Evolutionary conservation across 2,113 vertebrate genomes (phyloP).

Genomic region (Serilophus lunatus): DNA sequence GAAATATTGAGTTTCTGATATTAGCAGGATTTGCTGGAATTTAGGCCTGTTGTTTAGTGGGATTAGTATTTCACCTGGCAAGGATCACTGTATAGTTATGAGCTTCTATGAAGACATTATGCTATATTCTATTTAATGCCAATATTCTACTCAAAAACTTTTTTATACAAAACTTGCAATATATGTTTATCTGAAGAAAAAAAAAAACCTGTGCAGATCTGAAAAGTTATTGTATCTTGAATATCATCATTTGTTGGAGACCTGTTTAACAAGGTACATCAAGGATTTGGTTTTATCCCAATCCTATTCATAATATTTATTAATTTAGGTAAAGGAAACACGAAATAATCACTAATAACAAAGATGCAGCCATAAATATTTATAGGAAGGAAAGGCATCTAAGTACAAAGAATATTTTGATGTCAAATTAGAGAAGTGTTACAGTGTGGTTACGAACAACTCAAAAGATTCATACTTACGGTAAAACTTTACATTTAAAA

Average conservation of each 20-base stretch:
- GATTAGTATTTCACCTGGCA: not conserved
- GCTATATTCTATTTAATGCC: not conserved
- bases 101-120: not conserved
- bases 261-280: not conserved
- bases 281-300: not conserved
- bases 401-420: not conserved
- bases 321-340: not conserved
- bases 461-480: not conserved
- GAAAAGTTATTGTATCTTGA: not conserved
- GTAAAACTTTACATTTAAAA: not conserved
- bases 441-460: not conserved
- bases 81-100: not conserved
- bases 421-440: not conserved
- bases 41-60: not conserved
- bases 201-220: not conserved
- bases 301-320: not conserved
- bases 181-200: not conserved
- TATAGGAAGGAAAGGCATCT: not conserved
- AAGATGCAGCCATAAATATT: not conserved
- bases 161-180: not conserved
- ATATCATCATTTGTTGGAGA: not conserved
- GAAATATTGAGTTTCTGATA: not conserved
- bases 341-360: not conserved
- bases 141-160: not conserved
- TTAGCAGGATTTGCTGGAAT: not conserved